Evolutionary conservation across 1,140 invertebrate species (phyloP), one percentile per base, ranked within the genome.

Genomic region (Drosophila tani): DNA sequence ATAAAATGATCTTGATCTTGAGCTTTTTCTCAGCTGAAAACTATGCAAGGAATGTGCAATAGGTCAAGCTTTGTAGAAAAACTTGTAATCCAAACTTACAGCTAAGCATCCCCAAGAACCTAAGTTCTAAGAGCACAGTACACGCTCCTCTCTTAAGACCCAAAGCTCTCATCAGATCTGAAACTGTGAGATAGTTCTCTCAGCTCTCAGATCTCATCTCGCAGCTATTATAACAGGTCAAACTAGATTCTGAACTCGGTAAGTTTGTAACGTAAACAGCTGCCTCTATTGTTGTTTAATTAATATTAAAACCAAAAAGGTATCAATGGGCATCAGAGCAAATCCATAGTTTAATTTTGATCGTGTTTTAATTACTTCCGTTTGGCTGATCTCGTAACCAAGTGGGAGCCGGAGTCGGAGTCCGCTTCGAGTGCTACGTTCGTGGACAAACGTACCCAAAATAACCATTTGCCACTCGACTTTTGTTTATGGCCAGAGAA

Each of bases 391-490:
- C 32, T 15, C 51, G 3, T 5, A 21, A 11, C 12, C n/a, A 5
- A n/a, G 19, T 5, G 12, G 3, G 17, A 55, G 5, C 6, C 27
- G 3, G 17, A 55, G 11, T 38, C 19, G 4, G 14, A 40, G 32
- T 55, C 7, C 12, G 5, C n/a, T 17, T 17, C 9, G 50, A 14
- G 50, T 11, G 17, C 19, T n/a, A 11, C 35, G 53, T 56, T 56
- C 35, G 21, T 15, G 14, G 9, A 11, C 0, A 38, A 55, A 21
- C 32, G 17, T 21, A 11, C 6, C 51, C 19, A 56, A 56, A 56
- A 56, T 56, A 56, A 5, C 14, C 32, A 12, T 14, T 6, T 21
- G 35, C 53, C 53, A 56, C 35, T 56, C 35, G 35, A 56, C 53
- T 24, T 56, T 56, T 40, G 35, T 56, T 56, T 56, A 56, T 40